phyloP scores from a whole-genome alignment of 2,113 vertebrate genomes.

The Hemiprocne comata region DNA sequence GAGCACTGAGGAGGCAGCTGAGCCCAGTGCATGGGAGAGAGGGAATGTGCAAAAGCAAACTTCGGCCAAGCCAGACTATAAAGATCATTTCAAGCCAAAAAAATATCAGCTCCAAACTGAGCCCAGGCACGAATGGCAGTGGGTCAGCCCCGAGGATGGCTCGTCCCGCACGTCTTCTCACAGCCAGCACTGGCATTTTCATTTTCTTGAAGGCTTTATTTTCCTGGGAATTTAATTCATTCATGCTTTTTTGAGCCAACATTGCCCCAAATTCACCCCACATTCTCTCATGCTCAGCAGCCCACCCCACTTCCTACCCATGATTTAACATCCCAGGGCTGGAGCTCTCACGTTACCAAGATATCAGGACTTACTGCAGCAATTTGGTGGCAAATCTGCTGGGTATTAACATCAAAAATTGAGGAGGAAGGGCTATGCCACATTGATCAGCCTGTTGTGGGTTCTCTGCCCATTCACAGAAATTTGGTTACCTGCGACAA shows the following conservation, averaged over 20 bases:
- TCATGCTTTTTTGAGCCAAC: not conserved
- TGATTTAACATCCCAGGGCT: not conserved
- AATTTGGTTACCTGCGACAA: rapidly evolving
- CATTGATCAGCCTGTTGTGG: rapidly evolving
- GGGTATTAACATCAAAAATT: not conserved
- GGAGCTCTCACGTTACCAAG: not conserved
- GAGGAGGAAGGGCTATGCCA: not conserved
- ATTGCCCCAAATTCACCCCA: not conserved
- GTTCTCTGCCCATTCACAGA: not conserved
- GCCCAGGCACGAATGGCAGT: rapidly evolving
- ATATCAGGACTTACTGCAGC: not conserved
- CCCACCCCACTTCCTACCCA: not conserved
- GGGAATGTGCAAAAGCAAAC: not conserved
- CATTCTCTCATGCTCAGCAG: not conserved
- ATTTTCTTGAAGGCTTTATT: not conserved
- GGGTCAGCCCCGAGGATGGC: not conserved
- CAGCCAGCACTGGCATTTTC: not conserved
- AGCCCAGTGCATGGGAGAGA: rapidly evolving
- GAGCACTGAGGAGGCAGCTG: rapidly evolving
- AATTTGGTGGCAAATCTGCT: rapidly evolving
- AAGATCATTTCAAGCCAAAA: not conserved
- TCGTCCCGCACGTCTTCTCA: rapidly evolving
- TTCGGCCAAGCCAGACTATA: rapidly evolving
- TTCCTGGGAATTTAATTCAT: not conserved
- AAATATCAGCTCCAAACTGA: not conserved